Conservation (phyloP, 2,113 vertebrate genomes). For the Phylloscopus whistleri region DNA sequence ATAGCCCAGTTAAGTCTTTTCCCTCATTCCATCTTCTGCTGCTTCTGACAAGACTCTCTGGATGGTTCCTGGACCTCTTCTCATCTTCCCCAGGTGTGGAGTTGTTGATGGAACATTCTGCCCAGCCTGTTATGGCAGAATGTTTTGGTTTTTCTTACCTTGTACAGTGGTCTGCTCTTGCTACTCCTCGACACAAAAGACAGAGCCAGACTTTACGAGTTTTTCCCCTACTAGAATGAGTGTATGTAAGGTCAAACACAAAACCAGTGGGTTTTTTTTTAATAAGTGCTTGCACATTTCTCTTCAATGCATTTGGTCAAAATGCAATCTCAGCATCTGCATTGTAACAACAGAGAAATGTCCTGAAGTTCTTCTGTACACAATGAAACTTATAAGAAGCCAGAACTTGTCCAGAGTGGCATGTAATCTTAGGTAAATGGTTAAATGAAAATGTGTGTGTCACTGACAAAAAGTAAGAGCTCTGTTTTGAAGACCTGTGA, state of each 20-base stretch:
- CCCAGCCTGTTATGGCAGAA: neutral
- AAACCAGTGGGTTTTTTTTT: neutral
- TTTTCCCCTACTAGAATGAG: neutral
- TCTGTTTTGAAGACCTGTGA: neutral
- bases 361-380: neutral
- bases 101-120: neutral
- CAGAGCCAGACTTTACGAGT: neutral
- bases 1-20: neutral
- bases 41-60: neutral
- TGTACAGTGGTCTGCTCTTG: neutral
- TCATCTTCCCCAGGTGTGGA: accelerated
- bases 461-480: neutral
- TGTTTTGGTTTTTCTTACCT: neutral
- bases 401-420: neutral
- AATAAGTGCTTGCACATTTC: neutral
- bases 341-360: neutral
- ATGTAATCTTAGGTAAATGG: neutral
- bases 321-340: neutral
- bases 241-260: neutral
- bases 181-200: neutral
- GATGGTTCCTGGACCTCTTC: neutral
- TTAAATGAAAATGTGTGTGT: neutral
- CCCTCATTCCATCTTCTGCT: neutral
- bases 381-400: neutral
- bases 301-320: neutral